phyloP scores from a whole-genome alignment of 2,888 invertebrate genomes.

The Ophonus ardosiacus region DNA sequence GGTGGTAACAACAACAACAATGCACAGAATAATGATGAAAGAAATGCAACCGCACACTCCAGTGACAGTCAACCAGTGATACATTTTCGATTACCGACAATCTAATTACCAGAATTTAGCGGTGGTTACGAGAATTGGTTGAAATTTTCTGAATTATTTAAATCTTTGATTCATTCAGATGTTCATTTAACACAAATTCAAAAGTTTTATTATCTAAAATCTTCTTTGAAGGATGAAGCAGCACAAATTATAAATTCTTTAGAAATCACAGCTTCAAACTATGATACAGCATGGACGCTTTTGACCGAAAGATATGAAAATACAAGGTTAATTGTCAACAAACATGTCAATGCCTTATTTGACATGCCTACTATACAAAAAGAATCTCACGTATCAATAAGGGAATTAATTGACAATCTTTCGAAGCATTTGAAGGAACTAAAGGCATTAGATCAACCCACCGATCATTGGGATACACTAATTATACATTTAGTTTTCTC shows the following conservation, averaged over 20 bases:
- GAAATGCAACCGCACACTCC: too few species aligned
- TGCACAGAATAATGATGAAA: too few species aligned
- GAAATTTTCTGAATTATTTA: too few species aligned
- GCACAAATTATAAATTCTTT: background rate
- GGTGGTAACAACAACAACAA: too few species aligned
- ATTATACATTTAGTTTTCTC: constrained; percentile 13
- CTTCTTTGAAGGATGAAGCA: background rate
- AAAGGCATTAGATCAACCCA: constrained; percentile 20
- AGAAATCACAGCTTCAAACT: background rate
- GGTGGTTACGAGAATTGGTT: too few species aligned
- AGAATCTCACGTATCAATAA: background rate
- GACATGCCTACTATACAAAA: background rate
- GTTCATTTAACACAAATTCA: too few species aligned
- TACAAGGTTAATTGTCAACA: background rate
- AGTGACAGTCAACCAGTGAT: too few species aligned
- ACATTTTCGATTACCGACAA: too few species aligned
- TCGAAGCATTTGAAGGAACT: constrained; percentile 18
- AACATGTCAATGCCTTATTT: constrained; percentile 25
- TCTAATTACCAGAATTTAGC: too few species aligned
- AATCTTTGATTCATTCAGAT: too few species aligned
- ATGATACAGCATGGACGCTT: background rate
- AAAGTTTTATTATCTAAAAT: constrained; percentile 18
- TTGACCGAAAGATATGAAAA: background rate
- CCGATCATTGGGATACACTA: constrained; percentile 4
- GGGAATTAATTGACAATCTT: background rate